Base-by-base conservation (phyloP, 2,888 invertebrate species). In the Netelia melanura region DNA sequence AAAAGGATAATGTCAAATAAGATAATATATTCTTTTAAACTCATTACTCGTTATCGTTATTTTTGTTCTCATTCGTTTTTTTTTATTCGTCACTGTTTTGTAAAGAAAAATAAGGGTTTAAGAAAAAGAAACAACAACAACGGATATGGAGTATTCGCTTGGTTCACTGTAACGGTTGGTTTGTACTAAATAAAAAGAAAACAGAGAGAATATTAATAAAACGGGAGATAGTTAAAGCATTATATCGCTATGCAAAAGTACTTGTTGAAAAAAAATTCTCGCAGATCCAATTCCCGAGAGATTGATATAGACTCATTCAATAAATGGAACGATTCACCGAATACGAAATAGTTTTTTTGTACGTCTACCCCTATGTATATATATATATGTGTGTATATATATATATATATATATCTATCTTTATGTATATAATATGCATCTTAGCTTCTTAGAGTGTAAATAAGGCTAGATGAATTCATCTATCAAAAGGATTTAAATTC, bases 291-390 rank as follows among this genome's bases (percentile, higher is more conserved):
- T 21, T 44, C 17, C n/a, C 67, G 38, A 52, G 64, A 68, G 68
- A 78, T 56, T 23, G 11, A 10, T 54, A 76, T 82, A 82, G 17
- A 76, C 67, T 76, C 14, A 76, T 68, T 67, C 71, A 65, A 64
- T 67, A 67, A 76, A 80, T 82, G 82, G 85, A 85, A 82, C 85
- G 79, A 80, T 83, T 81, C 58, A 85, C 83, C 82, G 82, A 85
- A 85, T 85, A 80, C 62, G 82, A 83, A 82, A 83, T 80, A 76
- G 72, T 72, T 79, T 79, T 65, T 23, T 44, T 77, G 84, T 85
- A 82, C 78, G 83, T 38, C 56, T 48, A 76, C 43, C 38, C 23
- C 64, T 52, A 52, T 64, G 38, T 10, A 48, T 58, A 61, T 52
- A 79, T 17, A 52, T 58, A 61, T 52, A 79, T 17, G 38, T 10